phyloP scores from a whole-genome alignment of 2,888 invertebrate species.

The Chrysotoxum bicinctum region DNA sequence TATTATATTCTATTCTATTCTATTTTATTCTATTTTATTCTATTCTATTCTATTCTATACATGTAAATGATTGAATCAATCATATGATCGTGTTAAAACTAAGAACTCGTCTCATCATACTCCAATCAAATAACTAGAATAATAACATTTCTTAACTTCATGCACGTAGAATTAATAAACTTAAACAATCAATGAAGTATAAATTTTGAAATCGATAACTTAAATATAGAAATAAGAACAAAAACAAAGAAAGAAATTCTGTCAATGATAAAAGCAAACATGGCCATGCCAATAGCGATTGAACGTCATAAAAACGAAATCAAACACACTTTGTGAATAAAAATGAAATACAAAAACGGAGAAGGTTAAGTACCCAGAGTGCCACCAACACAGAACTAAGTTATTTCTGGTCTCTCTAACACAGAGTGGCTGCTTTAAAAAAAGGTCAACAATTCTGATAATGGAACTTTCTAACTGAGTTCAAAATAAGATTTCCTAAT shows the following conservation, averaged over 20 bases:
- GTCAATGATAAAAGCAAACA: conserved; percentile 19
- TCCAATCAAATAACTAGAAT: no score
- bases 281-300: neutral
- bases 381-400: conserved; percentile 3
- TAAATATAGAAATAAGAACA: neutral
- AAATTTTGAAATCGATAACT: neutral
- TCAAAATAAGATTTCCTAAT: neutral
- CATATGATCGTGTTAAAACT: no score
- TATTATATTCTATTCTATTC: no score
- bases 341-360: neutral
- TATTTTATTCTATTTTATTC: no score
- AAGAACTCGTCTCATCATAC: no score
- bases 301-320: neutral
- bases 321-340: neutral
- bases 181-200: neutral
- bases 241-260: neutral
- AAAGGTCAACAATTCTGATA: neutral
- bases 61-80: no score
- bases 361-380: conserved; percentile 14
- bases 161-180: no score
- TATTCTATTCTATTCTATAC: no score
- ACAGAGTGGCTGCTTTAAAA: neutral
- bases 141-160: no score
- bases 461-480: neutral
- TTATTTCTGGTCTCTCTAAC: neutral